A percentile compares a stretch with the other conserved stretches of the same genome.
These are phyloP conservation scores for Pectinophora gossypiella DNA, from an alignment of 1,140 invertebrate species.

Conservation along the genomic window DNA sequence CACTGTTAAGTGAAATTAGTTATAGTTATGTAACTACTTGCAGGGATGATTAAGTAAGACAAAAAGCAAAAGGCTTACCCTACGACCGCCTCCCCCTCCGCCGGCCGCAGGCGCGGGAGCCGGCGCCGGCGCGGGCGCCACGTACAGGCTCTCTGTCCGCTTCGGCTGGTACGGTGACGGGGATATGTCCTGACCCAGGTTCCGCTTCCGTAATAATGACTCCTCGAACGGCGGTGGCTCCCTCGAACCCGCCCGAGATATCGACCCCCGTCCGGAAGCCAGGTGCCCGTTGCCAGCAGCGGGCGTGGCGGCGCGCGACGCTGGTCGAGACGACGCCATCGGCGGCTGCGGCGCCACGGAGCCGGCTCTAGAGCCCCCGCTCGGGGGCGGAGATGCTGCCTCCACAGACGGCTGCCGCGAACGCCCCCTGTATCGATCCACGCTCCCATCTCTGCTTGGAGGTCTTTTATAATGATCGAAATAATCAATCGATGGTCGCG, in stretches of 20 bases:
- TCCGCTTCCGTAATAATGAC: conserved; percentile 84
- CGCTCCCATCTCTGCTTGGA: conserved; percentile 90
- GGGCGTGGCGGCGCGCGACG: conserved; percentile 57
- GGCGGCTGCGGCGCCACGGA: conserved; percentile 73
- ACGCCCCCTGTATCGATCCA: conserved; percentile 85
- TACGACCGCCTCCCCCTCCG: conserved; percentile 65
- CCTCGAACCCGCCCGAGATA: conserved; percentile 67
- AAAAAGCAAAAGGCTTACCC: conserved; percentile 42
- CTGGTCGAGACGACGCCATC: conserved; percentile 44
- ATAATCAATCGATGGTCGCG: conserved; percentile 80
- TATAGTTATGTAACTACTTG: too few species aligned
- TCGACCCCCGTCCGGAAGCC: conserved; percentile 64
- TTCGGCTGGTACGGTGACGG: conserved; percentile 90
- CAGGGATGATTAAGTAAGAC: too few species aligned
- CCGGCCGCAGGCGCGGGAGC: conserved; percentile 66
- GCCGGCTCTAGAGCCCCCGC: conserved; percentile 39
- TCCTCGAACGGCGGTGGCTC: conserved; percentile 84
- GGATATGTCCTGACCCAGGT: conserved; percentile 90
- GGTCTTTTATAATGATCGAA: conserved; percentile 96
- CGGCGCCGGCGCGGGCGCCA: conserved; percentile 74
- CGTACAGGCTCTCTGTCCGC: conserved; percentile 89
- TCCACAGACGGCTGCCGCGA: conserved; percentile 88
- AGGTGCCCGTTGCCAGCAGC: conserved; percentile 72
- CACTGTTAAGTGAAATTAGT: too few species aligned
- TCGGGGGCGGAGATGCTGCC: conserved; percentile 43